phyloP scores from a whole-genome alignment of 1,140 invertebrate species.

The Zelostemma sp. region DNA sequence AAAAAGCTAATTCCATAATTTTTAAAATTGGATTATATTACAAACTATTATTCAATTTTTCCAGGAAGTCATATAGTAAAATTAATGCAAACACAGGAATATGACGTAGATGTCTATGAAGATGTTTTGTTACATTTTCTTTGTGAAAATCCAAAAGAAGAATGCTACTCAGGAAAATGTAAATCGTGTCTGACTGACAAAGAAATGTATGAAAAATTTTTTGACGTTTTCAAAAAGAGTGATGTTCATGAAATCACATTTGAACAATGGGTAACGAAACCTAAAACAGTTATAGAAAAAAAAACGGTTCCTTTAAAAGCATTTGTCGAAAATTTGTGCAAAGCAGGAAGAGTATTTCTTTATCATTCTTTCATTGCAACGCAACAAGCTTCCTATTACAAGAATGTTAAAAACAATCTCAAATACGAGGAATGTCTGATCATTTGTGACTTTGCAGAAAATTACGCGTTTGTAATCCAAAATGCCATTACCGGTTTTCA shows the following conservation, averaged over 20 bases:
- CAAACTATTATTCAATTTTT: too few relatives aligned
- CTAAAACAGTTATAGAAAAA: slow-evolving; percentile 10
- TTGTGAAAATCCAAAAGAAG: too few relatives aligned
- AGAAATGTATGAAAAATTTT: not conserved
- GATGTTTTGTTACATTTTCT: slow-evolving; percentile 13
- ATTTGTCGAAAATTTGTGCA: slow-evolving; percentile 7
- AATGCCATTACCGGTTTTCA: slow-evolving; percentile 49
- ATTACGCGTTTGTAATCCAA: too few relatives aligned
- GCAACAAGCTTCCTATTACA: slow-evolving; percentile 24
- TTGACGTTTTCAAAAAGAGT: not conserved
- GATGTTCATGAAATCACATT: slow-evolving; percentile 8
- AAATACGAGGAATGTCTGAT: slow-evolving; percentile 19
- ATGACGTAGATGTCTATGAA: not conserved
- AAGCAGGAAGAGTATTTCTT: slow-evolving; percentile 5
- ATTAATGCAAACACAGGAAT: slow-evolving; percentile 2
- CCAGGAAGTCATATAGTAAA: slow-evolving; percentile 11
- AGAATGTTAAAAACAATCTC: slow-evolving; percentile 24
- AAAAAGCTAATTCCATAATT: too few relatives aligned
- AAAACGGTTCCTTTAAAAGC: not conserved
- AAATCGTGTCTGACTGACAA: not conserved
- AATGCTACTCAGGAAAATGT: slow-evolving; percentile 12
- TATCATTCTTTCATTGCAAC: slow-evolving; percentile 33
- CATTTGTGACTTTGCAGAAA: slow-evolving; percentile 52
- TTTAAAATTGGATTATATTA: too few relatives aligned
- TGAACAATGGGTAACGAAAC: slow-evolving; percentile 24